Evolutionary conservation across 2,797 vertebrate genomes (phyloP), one percentile per base, ranked within the genome.

Genomic region (Spinus pinus): DNA sequence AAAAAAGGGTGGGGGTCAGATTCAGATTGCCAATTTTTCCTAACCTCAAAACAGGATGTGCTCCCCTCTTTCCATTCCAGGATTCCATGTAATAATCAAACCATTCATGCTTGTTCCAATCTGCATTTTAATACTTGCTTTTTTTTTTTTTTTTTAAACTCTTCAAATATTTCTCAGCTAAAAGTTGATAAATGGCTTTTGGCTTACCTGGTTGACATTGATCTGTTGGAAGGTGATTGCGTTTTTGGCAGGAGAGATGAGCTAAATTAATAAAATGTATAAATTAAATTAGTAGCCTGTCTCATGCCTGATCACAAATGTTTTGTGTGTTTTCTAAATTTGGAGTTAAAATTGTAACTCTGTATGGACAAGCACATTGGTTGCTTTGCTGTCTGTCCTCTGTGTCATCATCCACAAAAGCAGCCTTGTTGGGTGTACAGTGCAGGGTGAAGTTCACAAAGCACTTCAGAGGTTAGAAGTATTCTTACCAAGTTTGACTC

Each of bases 41-140:
- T 95, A 95, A 96, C 95, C 91, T 92, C 82, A 88, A 89, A 93
- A 93, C 87, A 96, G 90, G 92, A 93, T 92, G 57, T 93, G 74
- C 74, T 92, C 74, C 61, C 93, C 93, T 94, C 88, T 86, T 72
- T 86, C 64, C 39, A 56, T 37, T 71, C 57, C 47, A 53, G 67
- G 81, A 50, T 47, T 86, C n/a, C 35, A 10, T 78, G 54, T 82
- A 94, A 85, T 92, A 97, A 96, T 94, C 94, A 91, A 94, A 78
- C 89, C 81, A 95, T 95, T 96, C 95, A 94, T 95, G 53, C 94
- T 90, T 2, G 10, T 89, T 92, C 71, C 70, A 92, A 71, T 91
- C 84, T 83, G 47, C 51, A 81, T 94, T 90, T 88, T 81, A 93
- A 87, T 65, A 86, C 47, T 91, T 86, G 49, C 53, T 1, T 17